Evolutionary conservation across 2,113 vertebrate genomes (phyloP), one percentile per base, ranked within the genome.

Genomic region (Drymodes brunneopygia): DNA sequence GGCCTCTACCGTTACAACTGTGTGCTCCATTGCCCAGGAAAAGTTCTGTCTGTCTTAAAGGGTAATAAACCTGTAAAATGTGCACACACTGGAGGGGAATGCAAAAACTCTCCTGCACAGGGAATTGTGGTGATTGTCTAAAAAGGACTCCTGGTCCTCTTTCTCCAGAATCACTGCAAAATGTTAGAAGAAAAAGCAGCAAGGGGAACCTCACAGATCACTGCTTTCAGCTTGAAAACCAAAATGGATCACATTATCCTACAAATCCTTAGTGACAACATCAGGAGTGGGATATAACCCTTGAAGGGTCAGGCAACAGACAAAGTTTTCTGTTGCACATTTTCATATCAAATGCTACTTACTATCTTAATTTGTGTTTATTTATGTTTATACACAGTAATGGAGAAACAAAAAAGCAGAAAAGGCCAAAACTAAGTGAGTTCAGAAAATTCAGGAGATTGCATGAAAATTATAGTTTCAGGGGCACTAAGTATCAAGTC

Each of bases 1-100:
- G 70, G 61, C 29, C 35, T 54, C 29, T 24, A 35, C n/a, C 0
- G 0, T 50, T 45, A 27, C 0, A 2, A 73, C 51, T 7, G 3
- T 65, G 74, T 0, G 0, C 58, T 51, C 29, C 85, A 65, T 0
- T 31, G 69, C 51, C 22, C 5, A 15, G 81, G 71, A 65, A 48
- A 86, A 66, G n/a, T 29, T 74, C 51, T 51, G 25, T 72, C 40
- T 72, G 4, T 35, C 45, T 40, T 44, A 71, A 91, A 91, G 57
- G 57, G 82, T 67, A 36, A 79, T 50, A 62, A 91, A 61, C 12
- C 47, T 36, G 22, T 14, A 74, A 51, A 40, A 67, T 27, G 53
- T 29, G 27, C 67, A 72, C 50, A 60, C 19, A 22, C 36, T 70
- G 33, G 18, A 90, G 36, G 40, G 47, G 27, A 89, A 92, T 23